Conservation (phyloP, 37 sponge, comb jelly and placozoan genomes). For the Geodia barretti region DNA sequence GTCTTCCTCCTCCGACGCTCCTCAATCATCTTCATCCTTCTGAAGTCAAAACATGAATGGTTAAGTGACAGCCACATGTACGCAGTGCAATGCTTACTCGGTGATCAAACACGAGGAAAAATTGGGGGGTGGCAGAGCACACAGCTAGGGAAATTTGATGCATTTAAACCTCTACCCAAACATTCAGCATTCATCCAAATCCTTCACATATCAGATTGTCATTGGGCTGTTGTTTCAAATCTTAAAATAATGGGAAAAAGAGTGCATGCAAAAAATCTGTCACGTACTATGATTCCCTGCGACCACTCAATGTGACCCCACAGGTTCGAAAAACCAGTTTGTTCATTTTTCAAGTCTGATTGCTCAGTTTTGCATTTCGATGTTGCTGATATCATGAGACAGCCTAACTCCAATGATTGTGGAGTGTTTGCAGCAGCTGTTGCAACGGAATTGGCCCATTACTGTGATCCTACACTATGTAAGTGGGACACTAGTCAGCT, state of each 20-base stretch:
- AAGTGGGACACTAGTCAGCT: neutral
- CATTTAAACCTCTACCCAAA: neutral
- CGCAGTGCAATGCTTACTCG: neutral
- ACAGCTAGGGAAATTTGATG: neutral
- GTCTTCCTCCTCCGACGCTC: no score
- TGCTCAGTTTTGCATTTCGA: neutral
- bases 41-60: no score
- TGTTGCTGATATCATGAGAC: neutral
- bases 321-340: neutral
- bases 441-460: conserved; percentile 5
- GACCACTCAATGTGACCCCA: neutral
- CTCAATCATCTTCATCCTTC: no score
- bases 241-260: neutral
- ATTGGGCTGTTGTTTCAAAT: conserved; percentile 1
- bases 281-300: neutral
- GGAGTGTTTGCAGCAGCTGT: neutral
- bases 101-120: no score
- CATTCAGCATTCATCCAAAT: neutral
- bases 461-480: conserved; percentile 5
- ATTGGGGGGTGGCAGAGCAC: conserved; percentile 6
- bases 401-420: conserved; percentile 1
- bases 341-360: neutral
- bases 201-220: neutral
- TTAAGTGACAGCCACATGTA: no score
- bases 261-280: no score